These are phyloP conservation scores for Clavelina lepadiformis DNA, from an alignment of 23 tunicate species.

Conservation along the genomic window DNA sequence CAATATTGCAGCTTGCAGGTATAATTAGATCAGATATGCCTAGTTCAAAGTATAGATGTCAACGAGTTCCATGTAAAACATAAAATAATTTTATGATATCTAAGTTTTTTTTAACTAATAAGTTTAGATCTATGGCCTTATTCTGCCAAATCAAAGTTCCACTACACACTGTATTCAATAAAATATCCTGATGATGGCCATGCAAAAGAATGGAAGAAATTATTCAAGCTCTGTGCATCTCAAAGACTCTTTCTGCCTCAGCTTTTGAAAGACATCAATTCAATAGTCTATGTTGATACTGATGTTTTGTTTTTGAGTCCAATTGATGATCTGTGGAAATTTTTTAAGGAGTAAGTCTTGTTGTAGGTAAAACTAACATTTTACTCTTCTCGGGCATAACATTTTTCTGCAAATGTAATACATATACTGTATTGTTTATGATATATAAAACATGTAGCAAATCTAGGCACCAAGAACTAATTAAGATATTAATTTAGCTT, in stretches of 20 bases:
- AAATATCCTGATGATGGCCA: conserved; percentile 72
- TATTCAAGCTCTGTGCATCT: conserved; percentile 88
- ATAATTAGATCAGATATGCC: no score
- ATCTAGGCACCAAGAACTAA: no score
- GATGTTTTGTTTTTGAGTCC: conserved; percentile 71
- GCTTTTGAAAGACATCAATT: conserved; percentile 47
- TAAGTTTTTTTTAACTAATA: no score
- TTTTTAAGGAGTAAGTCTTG: conserved; percentile 38
- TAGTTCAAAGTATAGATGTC: no score
- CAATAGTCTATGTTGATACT: conserved; percentile 79
- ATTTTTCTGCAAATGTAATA: background rate
- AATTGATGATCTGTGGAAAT: conserved; percentile 55
- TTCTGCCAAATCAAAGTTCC: conserved; percentile 10
- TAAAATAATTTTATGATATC: no score
- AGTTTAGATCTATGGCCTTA: conserved; percentile 36
- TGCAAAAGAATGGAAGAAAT: conserved; percentile 58
- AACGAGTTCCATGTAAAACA: no score
- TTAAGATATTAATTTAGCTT: conserved; percentile 44
- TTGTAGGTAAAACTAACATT: no score
- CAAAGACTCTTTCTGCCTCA: conserved; percentile 76
- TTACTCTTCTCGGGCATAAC: no score
- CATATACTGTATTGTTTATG: no score
- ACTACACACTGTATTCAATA: conserved; percentile 37
- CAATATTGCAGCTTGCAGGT: no score
- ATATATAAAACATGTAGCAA: no score